Evolutionary conservation across 1,140 invertebrate genomes (phyloP).

Genomic region (Caenorhabditis briggsae): DNA sequence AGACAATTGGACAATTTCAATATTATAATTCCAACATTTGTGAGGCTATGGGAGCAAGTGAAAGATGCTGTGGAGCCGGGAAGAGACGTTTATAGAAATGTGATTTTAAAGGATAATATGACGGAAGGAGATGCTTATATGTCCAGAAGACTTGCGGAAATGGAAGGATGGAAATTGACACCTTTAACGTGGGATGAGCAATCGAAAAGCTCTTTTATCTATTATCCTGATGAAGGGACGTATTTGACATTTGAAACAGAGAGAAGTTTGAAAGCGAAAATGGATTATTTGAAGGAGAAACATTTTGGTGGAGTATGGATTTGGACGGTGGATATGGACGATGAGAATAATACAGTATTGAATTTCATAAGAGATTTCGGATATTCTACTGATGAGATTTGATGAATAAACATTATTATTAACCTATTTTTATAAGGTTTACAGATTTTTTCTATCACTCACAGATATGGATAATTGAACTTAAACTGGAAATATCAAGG

Average conservation of each 20-base stretch:
- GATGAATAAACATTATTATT: too few relatives aligned
- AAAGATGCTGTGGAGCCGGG: neutral
- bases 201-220: constrained; percentile 13
- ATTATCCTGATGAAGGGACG: neutral
- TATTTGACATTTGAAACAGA: constrained; percentile 32
- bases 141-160: neutral
- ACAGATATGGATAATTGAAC: too few relatives aligned
- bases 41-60: constrained; percentile 13
- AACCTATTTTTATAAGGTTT: too few relatives aligned
- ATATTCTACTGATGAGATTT: too few relatives aligned
- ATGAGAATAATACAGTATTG: neutral
- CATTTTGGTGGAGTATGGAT: constrained; percentile 20
- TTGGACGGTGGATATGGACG: constrained; percentile 42
- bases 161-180: neutral
- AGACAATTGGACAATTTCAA: neutral
- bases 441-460: too few relatives aligned
- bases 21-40: constrained; percentile 27
- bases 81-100: constrained; percentile 17
- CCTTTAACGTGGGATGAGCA: neutral
- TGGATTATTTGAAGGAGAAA: neutral
- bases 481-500: too few relatives aligned
- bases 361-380: too few relatives aligned
- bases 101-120: neutral
- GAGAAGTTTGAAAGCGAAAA: neutral
- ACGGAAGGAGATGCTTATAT: neutral